A percentile compares a stretch with the other conserved stretches of the same genome.
These are phyloP conservation scores for Dysmachus trigonus DNA, from an alignment of 2,888 invertebrate species.

Conservation along the genomic window DNA sequence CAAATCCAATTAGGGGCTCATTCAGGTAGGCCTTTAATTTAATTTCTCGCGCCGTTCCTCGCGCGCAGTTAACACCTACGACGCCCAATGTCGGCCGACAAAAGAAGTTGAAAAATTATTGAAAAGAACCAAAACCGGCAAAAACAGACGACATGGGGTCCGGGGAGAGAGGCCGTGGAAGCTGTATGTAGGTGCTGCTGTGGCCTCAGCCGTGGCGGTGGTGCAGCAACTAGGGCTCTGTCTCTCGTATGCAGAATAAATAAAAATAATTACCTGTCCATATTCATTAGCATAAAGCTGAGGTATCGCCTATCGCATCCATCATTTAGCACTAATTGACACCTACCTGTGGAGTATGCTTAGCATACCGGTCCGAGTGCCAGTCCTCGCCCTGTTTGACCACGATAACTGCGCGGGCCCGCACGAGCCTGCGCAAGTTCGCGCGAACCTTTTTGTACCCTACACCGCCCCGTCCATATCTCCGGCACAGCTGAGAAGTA, in stretches of 20 bases:
- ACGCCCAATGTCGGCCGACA: slow-evolving; percentile 10
- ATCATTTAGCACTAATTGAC: slow-evolving; percentile 52
- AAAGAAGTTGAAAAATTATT: slow-evolving; percentile 33
- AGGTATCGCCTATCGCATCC: slow-evolving; percentile 50
- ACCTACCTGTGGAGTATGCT: slow-evolving; percentile 47
- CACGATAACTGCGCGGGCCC: neutral
- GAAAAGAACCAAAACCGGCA: slow-evolving; percentile 20
- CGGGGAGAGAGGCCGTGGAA: neutral
- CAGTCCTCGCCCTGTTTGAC: neutral
- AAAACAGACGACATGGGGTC: neutral
- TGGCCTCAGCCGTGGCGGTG: neutral
- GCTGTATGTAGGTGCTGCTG: neutral
- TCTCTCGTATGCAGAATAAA: slow-evolving; percentile 24
- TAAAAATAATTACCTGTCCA: slow-evolving; percentile 50
- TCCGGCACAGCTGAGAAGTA: slow-evolving; percentile 9
- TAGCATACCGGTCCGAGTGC: slow-evolving; percentile 29
- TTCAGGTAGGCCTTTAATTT: slow-evolving; percentile 48
- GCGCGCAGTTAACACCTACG: slow-evolving; percentile 48
- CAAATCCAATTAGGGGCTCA: slow-evolving; percentile 49
- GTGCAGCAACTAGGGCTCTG: slow-evolving; percentile 20
- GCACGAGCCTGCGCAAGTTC: neutral
- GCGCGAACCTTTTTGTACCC: neutral
- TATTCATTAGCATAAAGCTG: slow-evolving; percentile 51
- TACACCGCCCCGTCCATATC: slow-evolving; percentile 13
- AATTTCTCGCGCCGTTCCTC: slow-evolving; percentile 47